These are phyloP conservation scores for Teleiodes luculella DNA, from an alignment of 2,888 invertebrate species.

Conservation along the genomic window DNA sequence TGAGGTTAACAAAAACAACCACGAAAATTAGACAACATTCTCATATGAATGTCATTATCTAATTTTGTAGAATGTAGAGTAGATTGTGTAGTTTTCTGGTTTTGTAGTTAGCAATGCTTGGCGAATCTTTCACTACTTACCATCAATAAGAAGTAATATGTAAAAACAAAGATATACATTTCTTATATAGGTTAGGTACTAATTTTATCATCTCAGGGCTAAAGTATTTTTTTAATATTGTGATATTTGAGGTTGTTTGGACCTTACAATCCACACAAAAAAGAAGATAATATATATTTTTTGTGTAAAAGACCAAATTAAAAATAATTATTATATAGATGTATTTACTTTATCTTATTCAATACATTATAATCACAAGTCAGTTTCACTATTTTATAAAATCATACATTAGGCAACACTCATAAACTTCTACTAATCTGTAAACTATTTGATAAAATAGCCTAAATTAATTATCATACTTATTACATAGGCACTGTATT, in stretches of 20 bases:
- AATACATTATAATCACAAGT: neutral
- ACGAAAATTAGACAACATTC: constrained; percentile 40
- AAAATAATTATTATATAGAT: neutral
- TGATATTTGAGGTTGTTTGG: no score
- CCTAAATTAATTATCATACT: no score
- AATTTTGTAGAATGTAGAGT: constrained; percentile 4
- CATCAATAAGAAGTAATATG: no score
- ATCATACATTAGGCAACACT: constrained; percentile 1
- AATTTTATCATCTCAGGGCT: no score
- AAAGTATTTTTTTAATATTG: no score
- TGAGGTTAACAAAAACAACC: constrained; percentile 32
- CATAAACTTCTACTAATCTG: neutral
- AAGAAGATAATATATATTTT: no score
- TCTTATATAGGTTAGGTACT: no score
- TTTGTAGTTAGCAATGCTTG: neutral
- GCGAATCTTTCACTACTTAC: no score
- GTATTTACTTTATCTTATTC: neutral
- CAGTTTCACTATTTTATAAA: neutral
- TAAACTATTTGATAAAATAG: neutral
- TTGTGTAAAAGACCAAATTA: no score
- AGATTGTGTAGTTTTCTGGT: neutral
- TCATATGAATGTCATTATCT: constrained; percentile 45
- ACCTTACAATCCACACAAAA: no score
- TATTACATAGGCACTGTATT: no score
- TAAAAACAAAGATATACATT: no score